Evolutionary conservation across 2,888 invertebrate species (phyloP), one percentile per base, ranked within the genome.

Genomic region (Lamellibrachia satsuma): DNA sequence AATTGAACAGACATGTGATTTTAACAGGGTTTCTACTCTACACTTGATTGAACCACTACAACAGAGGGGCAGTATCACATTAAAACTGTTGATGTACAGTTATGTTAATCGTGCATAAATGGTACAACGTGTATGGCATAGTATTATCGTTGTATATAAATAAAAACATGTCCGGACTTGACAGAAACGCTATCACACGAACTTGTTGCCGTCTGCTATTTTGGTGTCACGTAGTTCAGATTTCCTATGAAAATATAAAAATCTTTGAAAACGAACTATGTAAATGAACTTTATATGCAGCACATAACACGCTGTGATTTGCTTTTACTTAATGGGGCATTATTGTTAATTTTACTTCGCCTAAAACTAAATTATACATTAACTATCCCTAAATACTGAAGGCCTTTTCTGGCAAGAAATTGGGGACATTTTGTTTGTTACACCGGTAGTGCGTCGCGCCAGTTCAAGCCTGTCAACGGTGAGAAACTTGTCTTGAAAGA

Each of bases 381-480:
- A 75, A 75, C 75, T n/a, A 3, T 75, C 22, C n/a, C 39, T 75
- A n/a, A 2, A 75, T 22, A 6, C n/a, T 75, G 75, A 75, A 57
- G 11, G 57, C 15, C 11, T 75, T 4, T 75, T 6, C 2, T 75
- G 15, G 75, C 15, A 75, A 75, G 11, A 75, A 75, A 75, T 6
- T 15, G 15, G 75, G 75, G 75, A 75, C 75, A 75, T 75, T 75
- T 75, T 75, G 75, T 75, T 75, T 75, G 75, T 75, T 75, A 75
- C 75, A 75, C 75, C 22, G 75, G 75, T 75, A 75, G 75, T 75
- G 75, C 75, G 75, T 75, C 75, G 75, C 75, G 75, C 75, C 75
- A 75, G 75, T 75, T 75, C 75, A 75, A 75, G 75, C 75, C 75
- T 75, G 75, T 75, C 75, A 75, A 15, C 22, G 75, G 75, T 75